Percentiles rank a stretch among this genome's conserved stretches.
These are phyloP conservation scores for Agelas oroides DNA, from an alignment of 37 sponge, comb jelly and placozoan species.

Conservation along the genomic window DNA sequence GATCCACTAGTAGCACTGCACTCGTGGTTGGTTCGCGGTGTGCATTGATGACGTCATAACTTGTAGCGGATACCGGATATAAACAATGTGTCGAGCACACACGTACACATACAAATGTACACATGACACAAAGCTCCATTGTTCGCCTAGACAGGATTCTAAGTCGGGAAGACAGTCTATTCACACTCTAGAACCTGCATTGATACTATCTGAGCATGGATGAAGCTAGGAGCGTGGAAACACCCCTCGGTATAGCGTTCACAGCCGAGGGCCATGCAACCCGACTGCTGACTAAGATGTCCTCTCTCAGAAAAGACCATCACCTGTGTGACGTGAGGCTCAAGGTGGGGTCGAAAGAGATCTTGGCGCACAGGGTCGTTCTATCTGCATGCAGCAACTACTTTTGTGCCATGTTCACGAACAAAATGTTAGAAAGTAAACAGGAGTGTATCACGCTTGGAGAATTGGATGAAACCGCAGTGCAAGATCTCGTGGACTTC, in stretches of 20 bases:
- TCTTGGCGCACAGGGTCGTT: constrained; percentile 76
- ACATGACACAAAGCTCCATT: too few relatives aligned
- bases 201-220: too few relatives aligned
- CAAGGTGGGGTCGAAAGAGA: constrained; percentile 30
- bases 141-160: too few relatives aligned
- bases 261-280: constrained; percentile 30
- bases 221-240: too few relatives aligned
- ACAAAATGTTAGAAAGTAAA: constrained; percentile 65
- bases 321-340: constrained; percentile 76
- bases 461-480: constrained; percentile 66
- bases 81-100: too few relatives aligned
- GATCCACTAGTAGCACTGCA: too few relatives aligned
- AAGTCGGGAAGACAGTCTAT: too few relatives aligned
- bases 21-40: too few relatives aligned
- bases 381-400: constrained; percentile 79
- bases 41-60: too few relatives aligned
- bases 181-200: too few relatives aligned
- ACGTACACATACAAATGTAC: too few relatives aligned
- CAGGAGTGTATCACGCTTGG: constrained; percentile 40
- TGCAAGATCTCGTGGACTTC: constrained; percentile 67
- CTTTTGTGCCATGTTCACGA: constrained; percentile 86
- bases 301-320: constrained; percentile 34
- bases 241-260: constrained; percentile 9
- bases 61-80: too few relatives aligned
- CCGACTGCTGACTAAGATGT: constrained; percentile 40